phyloP scores from a whole-genome alignment of 2,888 invertebrate genomes.

The Cataglyphis rosenhaueri region DNA sequence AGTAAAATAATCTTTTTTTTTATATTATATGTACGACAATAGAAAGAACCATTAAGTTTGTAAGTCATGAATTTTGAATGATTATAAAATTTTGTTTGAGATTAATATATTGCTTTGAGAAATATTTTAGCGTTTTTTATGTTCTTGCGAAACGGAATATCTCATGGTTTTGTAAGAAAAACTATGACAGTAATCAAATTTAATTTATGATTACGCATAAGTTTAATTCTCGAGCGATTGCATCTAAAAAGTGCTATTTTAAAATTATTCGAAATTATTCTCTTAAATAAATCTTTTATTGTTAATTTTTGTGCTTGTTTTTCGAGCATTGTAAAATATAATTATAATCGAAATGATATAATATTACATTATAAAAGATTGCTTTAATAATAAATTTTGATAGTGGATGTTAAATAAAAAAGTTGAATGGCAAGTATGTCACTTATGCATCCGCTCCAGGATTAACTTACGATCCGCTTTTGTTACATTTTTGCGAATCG shows the following conservation, averaged over 20 bases:
- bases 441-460: constrained; percentile 14
- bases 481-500: constrained; percentile 35
- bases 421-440: not conserved
- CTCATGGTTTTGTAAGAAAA: constrained; percentile 21
- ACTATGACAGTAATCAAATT: constrained; percentile 42
- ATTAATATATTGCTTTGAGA: not conserved
- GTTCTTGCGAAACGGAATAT: constrained; percentile 46
- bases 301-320: constrained; percentile 4
- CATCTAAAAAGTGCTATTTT: constrained; percentile 11
- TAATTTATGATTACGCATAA: constrained; percentile 42
- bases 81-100: constrained; percentile 3
- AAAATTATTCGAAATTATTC: not conserved
- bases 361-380: not conserved
- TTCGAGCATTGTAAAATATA: not conserved
- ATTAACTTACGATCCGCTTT: constrained; percentile 31
- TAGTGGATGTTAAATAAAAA: not conserved
- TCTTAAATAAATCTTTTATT: constrained; percentile 6
- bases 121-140: constrained; percentile 20
- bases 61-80: constrained; percentile 1
- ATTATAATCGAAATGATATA: not conserved
- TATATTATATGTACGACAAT: not conserved
- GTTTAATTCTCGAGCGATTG: constrained; percentile 40
- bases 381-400: not conserved
- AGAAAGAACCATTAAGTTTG: not conserved
- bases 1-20: not conserved